Evolutionary conservation across 2,888 invertebrate species (phyloP).

Genomic region (Aspidiotus destructor): DNA sequence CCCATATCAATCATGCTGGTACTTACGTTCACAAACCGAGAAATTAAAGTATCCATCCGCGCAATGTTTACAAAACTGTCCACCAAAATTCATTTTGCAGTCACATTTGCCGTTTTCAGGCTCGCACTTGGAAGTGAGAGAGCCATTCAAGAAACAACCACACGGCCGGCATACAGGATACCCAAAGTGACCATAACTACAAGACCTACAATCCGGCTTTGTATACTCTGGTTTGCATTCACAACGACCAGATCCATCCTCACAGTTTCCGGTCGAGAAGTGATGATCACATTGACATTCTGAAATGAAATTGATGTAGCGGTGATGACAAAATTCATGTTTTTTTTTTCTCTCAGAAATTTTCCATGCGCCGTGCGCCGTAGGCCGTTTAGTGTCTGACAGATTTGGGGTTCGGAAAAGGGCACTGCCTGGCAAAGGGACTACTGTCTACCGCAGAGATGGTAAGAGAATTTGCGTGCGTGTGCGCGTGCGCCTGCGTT

Average conservation of each 20-base stretch:
- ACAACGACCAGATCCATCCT: constrained; percentile 78
- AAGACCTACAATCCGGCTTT: constrained; percentile 70
- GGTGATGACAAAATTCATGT: not conserved
- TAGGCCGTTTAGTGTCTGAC: no score
- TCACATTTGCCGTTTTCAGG: constrained; percentile 73
- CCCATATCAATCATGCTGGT: not conserved
- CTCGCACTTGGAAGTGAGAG: constrained; percentile 75
- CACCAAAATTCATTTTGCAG: constrained; percentile 80
- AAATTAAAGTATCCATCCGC: constrained; percentile 78
- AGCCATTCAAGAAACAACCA: constrained; percentile 85
- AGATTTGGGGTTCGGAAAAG: no score
- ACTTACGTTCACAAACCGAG: constrained; percentile 68
- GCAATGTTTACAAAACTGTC: constrained; percentile 78
- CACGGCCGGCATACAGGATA: constrained; percentile 88
- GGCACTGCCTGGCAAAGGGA: no score
- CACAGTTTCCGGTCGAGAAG: constrained; percentile 88
- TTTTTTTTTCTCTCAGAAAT: not conserved
- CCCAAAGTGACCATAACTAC: constrained; percentile 83
- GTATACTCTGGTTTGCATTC: constrained; percentile 75
- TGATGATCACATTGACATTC: constrained; percentile 78
- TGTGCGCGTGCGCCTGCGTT: no score
- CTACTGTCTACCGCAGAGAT: no score
- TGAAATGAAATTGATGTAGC: constrained; percentile 41
- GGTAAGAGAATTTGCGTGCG: no score
- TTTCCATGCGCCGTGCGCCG: no score